Percentiles rank a stretch among this genome's conserved stretches.
These are phyloP conservation scores for Chaitophorus viminalis DNA, from an alignment of 2,888 invertebrate genomes.

Conservation along the genomic window DNA sequence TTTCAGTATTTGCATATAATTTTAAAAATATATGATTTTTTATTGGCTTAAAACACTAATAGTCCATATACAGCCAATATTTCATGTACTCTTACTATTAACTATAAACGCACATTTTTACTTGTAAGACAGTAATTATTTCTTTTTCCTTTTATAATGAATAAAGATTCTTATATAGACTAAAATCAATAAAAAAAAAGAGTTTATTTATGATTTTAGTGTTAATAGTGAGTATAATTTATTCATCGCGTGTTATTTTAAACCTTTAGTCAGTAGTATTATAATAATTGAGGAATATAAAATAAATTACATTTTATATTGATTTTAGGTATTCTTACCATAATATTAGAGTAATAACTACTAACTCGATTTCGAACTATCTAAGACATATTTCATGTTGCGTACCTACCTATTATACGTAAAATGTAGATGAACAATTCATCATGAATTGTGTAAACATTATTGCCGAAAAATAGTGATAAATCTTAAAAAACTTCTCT, in stretches of 20 bases:
- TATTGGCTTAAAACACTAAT: too few relatives aligned
- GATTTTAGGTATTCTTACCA: not conserved
- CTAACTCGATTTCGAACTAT: not conserved
- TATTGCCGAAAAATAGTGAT: too few relatives aligned
- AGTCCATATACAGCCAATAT: too few relatives aligned
- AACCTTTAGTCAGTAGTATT: constrained; percentile 25
- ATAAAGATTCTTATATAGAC: not conserved
- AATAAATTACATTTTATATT: constrained; percentile 4
- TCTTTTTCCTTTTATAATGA: not conserved
- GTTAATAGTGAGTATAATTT: not conserved
- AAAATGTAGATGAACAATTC: too few relatives aligned
- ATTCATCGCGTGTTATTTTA: constrained; percentile 34
- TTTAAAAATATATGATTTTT: too few relatives aligned
- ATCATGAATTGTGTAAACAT: too few relatives aligned
- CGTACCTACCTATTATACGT: not conserved
- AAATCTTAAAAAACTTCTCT: too few relatives aligned
- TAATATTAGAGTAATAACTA: not conserved
- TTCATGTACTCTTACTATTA: too few relatives aligned
- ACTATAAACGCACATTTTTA: too few relatives aligned
- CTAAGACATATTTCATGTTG: not conserved
- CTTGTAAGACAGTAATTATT: too few relatives aligned
- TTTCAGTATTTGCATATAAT: too few relatives aligned
- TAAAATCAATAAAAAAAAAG: not conserved
- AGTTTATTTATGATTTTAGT: too few relatives aligned
- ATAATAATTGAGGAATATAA: not conserved